Base-by-base conservation (phyloP, 2,113 vertebrate genomes). In the Eolophus roseicapilla region DNA sequence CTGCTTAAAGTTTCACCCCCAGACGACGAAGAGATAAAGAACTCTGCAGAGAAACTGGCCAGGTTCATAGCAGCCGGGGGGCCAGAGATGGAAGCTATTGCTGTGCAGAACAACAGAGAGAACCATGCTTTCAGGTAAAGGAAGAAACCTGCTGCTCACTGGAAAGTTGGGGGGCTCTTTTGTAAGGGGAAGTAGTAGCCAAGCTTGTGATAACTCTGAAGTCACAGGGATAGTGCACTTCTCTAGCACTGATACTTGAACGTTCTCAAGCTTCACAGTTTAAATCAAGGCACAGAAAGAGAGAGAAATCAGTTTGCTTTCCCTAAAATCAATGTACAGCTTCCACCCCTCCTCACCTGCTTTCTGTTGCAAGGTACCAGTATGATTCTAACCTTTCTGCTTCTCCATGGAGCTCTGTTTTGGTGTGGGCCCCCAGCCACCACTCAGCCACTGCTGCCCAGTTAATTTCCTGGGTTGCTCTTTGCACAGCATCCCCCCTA, bases 1-100 rank as follows among this genome's bases (percentile, higher is more conserved):
- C 98, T 99, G 98, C 99, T 99, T 99, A 99, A 99, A 99, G 99
- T 99, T 99, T 99, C 98, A 98, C 98, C 99, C 99, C 98, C 99
- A 99, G 99, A 99, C 98, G 99, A 99, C 20, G 97, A 98, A 95
- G 99, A 99, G 96, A 98, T 97, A 93, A 99, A 98, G 98, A 98
- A 98, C 93, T 98, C 99, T 96, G 99, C 98, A 76, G 98, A 99
- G 98, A 99, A 98, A 93, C 98, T 99, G 97, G 99, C 99, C 94
- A 98, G 94, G 97, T 98, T 99, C 97, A 98, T 99, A 97, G 99
- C 99, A 3, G 99, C 99, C 18, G 99, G 99, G 93, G 99, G 99
- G 92, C 99, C 99, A 0, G 99, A 99, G 96, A 98, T 99, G 96
- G 99, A 99, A 98, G 98, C 98, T 93, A 99, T 99, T 27, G 99